A percentile compares a stretch with the other conserved stretches of the same genome.
These are phyloP conservation scores for Dione vanillae DNA, from an alignment of 2,888 invertebrate species.

Conservation along the genomic window DNA sequence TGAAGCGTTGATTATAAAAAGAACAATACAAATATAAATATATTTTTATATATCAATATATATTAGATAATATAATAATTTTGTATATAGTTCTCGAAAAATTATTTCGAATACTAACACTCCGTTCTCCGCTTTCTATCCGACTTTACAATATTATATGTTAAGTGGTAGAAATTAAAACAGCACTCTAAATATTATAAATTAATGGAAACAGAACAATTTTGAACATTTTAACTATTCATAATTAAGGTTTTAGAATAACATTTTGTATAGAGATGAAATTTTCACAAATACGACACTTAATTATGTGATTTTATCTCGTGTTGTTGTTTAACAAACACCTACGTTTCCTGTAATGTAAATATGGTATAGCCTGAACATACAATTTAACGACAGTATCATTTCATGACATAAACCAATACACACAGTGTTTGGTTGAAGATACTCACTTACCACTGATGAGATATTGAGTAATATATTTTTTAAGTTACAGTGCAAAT, in stretches of 20 bases:
- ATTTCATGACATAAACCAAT: slow-evolving; percentile 16
- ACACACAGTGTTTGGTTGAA: slow-evolving; percentile 29
- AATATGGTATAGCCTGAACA: slow-evolving; percentile 30
- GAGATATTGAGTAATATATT: background rate
- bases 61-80: too few relatives aligned
- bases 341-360: slow-evolving; percentile 31
- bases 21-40: too few relatives aligned
- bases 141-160: too few relatives aligned
- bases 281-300: slow-evolving; percentile 11
- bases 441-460: background rate
- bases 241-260: slow-evolving; percentile 3
- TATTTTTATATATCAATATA: too few relatives aligned
- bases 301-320: slow-evolving; percentile 41
- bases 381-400: slow-evolving; percentile 25
- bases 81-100: too few relatives aligned
- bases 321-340: slow-evolving; percentile 41
- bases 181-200: too few relatives aligned
- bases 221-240: background rate
- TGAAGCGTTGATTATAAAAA: background rate
- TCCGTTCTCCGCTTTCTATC: too few relatives aligned
- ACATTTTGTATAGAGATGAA: background rate
- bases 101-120: too few relatives aligned
- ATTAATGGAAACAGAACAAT: background rate
- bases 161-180: too few relatives aligned
- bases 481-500: background rate